Conservation (phyloP, 1,140 invertebrate genomes). For the Phymorhynchus buccinoides region DNA sequence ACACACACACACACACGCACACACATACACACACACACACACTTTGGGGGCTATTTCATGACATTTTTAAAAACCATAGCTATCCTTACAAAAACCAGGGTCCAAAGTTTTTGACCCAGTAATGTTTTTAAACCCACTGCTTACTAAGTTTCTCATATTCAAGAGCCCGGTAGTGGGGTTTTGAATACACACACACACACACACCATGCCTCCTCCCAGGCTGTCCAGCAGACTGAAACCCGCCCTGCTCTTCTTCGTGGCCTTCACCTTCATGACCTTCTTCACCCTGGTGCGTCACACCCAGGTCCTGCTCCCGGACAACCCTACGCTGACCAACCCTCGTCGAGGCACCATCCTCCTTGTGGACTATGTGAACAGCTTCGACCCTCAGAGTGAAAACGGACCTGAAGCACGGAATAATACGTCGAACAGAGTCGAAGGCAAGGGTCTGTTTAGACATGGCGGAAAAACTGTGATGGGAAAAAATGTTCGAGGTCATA, state of each 20-base stretch:
- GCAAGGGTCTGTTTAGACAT: neutral
- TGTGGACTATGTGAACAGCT: neutral
- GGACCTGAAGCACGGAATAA: too few species aligned
- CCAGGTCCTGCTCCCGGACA: neutral
- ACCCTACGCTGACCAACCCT: neutral
- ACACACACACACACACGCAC: too few species aligned
- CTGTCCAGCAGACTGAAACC: neutral
- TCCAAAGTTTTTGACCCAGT: neutral
- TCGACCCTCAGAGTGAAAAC: neutral
- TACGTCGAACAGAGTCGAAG: neutral
- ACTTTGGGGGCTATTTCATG: neutral
- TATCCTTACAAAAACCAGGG: neutral
- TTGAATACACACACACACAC: too few species aligned
- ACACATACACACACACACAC: neutral
- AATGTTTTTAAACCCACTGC: too few species aligned
- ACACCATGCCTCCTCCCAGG: neutral
- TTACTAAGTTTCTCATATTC: too few species aligned
- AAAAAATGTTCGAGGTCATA: neutral
- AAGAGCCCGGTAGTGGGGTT: too few species aligned
- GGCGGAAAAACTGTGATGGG: neutral
- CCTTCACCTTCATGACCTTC: neutral
- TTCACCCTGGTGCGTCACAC: neutral
- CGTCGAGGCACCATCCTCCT: neutral
- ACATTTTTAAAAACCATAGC: neutral
- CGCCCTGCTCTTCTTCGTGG: neutral